These are phyloP conservation scores for Trissolcus brochymenae DNA, from an alignment of 2,888 invertebrate genomes.

Conservation along the genomic window DNA sequence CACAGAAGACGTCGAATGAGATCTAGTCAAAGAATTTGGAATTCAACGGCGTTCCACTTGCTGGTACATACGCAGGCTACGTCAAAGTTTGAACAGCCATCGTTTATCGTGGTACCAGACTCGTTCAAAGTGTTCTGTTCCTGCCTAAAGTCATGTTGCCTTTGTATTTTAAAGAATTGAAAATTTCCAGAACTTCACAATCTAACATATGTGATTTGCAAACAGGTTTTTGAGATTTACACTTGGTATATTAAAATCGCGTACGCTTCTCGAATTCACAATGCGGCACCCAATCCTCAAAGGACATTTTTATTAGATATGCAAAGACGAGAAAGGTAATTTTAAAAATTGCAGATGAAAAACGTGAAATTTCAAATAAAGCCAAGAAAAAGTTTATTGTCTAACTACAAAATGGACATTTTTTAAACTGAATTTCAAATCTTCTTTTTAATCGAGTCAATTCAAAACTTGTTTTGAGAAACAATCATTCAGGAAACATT, in stretches of 20 bases:
- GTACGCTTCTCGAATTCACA: conserved; percentile 26
- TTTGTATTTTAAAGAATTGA: conserved; percentile 45
- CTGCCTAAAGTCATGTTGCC: conserved; percentile 46
- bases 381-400: too few relatives aligned
- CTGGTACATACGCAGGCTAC: conserved; percentile 44
- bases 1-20: conserved; percentile 52
- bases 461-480: not conserved
- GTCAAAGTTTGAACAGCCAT: conserved; percentile 57
- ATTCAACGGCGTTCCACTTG: conserved; percentile 53
- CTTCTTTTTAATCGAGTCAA: not conserved
- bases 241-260: conserved; percentile 42
- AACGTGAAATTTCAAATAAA: too few relatives aligned
- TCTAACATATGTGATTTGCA: conserved; percentile 39
- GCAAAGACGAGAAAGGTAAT: conserved; percentile 2
- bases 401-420: too few relatives aligned
- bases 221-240: conserved; percentile 42
- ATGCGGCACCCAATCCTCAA: conserved; percentile 15
- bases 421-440: not conserved
- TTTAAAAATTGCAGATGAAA: not conserved
- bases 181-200: conserved; percentile 39
- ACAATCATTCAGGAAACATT: not conserved
- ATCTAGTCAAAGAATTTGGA: conserved; percentile 56
- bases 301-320: conserved; percentile 14
- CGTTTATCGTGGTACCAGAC: conserved; percentile 52
- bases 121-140: conserved; percentile 43